Percentiles rank a stretch among this genome's conserved stretches.
Evolutionary conservation across 2,113 vertebrate species (phyloP).

Genomic region (Proterorhinus semilunaris): DNA sequence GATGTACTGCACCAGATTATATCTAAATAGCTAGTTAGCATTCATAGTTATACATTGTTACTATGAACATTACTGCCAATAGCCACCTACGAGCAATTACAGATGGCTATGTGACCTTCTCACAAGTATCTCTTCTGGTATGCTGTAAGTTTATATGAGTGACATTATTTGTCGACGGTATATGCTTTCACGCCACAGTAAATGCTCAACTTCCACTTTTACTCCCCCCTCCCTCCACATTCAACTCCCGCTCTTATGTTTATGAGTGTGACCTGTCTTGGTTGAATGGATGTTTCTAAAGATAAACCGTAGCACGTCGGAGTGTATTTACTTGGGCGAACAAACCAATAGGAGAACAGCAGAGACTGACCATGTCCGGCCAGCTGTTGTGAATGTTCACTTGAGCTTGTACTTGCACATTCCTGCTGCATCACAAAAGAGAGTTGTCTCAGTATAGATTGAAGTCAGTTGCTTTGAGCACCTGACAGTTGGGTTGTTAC

Average conservation of each 20-base stretch:
- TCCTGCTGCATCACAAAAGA: constrained; percentile 14
- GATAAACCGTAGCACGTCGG: constrained; percentile 59
- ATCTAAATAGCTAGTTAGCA: no score
- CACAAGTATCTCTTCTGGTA: background rate
- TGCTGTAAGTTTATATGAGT: constrained; percentile 3
- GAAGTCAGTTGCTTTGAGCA: constrained; percentile 16
- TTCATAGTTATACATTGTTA: no score
- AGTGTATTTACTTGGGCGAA: constrained; percentile 58
- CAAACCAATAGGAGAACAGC: constrained; percentile 47
- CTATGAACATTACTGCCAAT: no score
- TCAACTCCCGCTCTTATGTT: constrained; percentile 4
- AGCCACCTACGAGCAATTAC: background rate
- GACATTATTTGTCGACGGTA: constrained; percentile 1
- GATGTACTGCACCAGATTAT: no score
- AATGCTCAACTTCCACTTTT: background rate
- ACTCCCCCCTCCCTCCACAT: background rate
- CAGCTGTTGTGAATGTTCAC: constrained; percentile 66
- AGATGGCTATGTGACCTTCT: background rate
- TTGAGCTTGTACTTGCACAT: constrained; percentile 25
- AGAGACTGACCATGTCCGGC: constrained; percentile 38
- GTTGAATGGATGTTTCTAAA: constrained; percentile 62
- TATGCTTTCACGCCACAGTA: constrained; percentile 7
- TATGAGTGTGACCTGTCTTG: constrained; percentile 37
- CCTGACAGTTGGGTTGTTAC: no score
- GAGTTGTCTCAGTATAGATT: constrained; percentile 9